Percentiles rank a stretch among this genome's conserved stretches.
Conservation (phyloP, 1,140 invertebrate genomes). For the Kradibia gibbosae region DNA sequence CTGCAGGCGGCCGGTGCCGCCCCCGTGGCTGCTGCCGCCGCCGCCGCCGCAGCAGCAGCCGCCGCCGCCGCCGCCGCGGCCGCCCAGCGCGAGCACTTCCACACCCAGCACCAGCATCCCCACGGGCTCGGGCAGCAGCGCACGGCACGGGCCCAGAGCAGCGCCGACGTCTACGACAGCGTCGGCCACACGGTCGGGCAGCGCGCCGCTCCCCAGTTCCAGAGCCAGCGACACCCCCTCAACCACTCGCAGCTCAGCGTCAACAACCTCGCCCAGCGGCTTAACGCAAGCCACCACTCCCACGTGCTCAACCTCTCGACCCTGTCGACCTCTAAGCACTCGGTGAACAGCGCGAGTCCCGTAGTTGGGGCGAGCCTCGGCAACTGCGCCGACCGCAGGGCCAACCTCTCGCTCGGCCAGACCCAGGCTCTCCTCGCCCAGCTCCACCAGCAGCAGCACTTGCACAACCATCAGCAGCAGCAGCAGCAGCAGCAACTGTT, state of each 20-base stretch:
- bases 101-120: slow-evolving; percentile 45
- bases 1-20: slow-evolving; percentile 51
- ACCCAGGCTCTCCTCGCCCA: slow-evolving; percentile 16
- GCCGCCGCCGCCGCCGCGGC: slow-evolving; percentile 43
- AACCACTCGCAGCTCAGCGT: slow-evolving; percentile 70
- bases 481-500: background rate
- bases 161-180: slow-evolving; percentile 67
- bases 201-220: slow-evolving; percentile 50
- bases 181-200: slow-evolving; percentile 53
- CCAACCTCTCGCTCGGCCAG: background rate
- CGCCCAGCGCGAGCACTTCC: slow-evolving; percentile 53
- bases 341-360: slow-evolving; percentile 76
- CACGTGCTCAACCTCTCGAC: slow-evolving; percentile 80
- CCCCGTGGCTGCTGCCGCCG: slow-evolving; percentile 48
- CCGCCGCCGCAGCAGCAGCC: slow-evolving; percentile 44
- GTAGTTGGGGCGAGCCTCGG: slow-evolving; percentile 42
- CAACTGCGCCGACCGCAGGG: slow-evolving; percentile 5
- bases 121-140: slow-evolving; percentile 36
- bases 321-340: slow-evolving; percentile 80
- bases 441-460: slow-evolving; percentile 37
- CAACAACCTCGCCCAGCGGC: slow-evolving; percentile 67
- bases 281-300: slow-evolving; percentile 71
- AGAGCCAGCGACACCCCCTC: slow-evolving; percentile 62
- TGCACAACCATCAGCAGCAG: slow-evolving; percentile 41
- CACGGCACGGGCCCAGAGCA: slow-evolving; percentile 61